Base-by-base conservation (phyloP, 2,113 vertebrate genomes). In the Brachyhypopomus gauderio region DNA sequence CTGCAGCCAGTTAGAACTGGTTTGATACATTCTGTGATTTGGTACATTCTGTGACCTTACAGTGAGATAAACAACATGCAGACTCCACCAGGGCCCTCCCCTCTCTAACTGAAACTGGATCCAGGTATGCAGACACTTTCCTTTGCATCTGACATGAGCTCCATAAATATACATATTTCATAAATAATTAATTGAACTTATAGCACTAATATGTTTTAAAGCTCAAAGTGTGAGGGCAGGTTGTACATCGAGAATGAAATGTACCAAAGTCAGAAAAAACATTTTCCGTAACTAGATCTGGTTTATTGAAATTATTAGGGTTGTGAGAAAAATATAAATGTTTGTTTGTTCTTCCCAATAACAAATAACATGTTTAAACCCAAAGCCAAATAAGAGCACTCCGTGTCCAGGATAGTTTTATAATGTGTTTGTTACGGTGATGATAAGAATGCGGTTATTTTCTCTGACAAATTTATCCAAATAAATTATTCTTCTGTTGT, bases 41-140 rank as follows among this genome's bases (percentile, higher is more conserved):
- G 56, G 85, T 79, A 86, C 83, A 77, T 27, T 38, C 58, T 72
- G 60, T 89, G 83, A 88, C 89, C 87, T 90, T 86, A 86, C 81
- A 70, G 79, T 67, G 77, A 55, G 67, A 89, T 92, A 92, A 93
- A 93, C 91, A 93, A 83, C 75, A 30, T 41, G 81, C 71, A 25
- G 25, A 48, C 79, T 73, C 83, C 70, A 27, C 80, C 69, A 88
- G 85, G 81, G 87, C 25, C 76, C 27, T 75, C 34, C 74, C 48
- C 36, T 16, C 48, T 77, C 78, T 83, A 87, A 88, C 69, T 85
- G 86, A 92, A 89, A 91, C 76, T 73, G 34, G 88, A 89, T 84
- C 72, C 83, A 48, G 75, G 60, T 75, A 81, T 72, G 34, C 20
- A 86, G 80, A 72, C 66, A 55, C 36, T 34, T 66, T 5, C 16